Base-by-base conservation (phyloP, 2,888 invertebrate species). In the Coelinius sp. region DNA sequence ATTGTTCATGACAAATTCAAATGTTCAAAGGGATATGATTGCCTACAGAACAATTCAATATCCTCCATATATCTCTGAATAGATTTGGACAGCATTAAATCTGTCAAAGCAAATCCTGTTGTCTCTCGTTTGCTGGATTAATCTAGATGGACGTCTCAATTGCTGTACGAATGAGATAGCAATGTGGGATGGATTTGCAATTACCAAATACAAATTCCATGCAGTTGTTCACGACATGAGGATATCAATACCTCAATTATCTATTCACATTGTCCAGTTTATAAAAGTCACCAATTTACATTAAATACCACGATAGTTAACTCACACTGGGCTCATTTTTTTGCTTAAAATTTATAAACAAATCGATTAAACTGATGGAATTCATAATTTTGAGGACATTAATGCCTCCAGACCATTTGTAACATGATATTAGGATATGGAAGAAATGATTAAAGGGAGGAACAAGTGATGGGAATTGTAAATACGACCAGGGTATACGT, bases 401-500 rank as follows among this genome's bases (percentile, higher is more conserved):
- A 20, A 35, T n/a, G 59, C 59, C 59, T 59, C 31, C 59, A 59
- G 59, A 59, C 59, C 59, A 59, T 14, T 59, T 59, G 7, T 59
- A 35, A 59, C 10, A 59, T 56, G 27, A 56, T 35, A 59, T 59
- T 59, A 59, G n/a, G 31, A 59, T 31, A 59, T 59, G 59, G 14
- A 31, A 20, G 31, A 59, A 66, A 67, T 17, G 70, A 68, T 65
- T 65, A 63, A 49, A 41, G 70, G 52, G 49, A 70, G 31, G n/a
- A 67, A 17, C 31, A 46, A 52, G 14, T 20, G 64, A 44, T 22
- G 52, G n/a, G 44, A 69, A 67, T 35, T 86, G 85, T 86, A 85
- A 81, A 86, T 85, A 86, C 77, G 78, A 83, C 81, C 85, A 85
- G 84, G 85, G 83, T 85, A 84, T 82, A 83, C 80, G 75, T 80